phyloP scores from a whole-genome alignment of 2,888 invertebrate genomes.

The Didymodactylos carnosus region DNA sequence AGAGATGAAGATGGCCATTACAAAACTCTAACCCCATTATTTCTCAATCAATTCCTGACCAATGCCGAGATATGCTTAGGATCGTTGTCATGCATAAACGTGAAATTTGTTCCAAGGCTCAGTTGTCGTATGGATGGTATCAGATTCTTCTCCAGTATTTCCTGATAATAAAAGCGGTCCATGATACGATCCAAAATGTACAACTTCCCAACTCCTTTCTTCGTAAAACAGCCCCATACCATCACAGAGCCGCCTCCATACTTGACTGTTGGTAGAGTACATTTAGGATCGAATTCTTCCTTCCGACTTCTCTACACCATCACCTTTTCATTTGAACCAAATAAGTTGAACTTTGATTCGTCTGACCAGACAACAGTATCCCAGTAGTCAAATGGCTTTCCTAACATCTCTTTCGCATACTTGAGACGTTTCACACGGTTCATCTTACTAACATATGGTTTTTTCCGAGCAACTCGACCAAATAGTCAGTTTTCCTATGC shows the following conservation, averaged over 20 bases:
- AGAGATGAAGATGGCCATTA: not conserved
- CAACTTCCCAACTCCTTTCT: slow-evolving; percentile 13
- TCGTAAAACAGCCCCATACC: slow-evolving; percentile 10
- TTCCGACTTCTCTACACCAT: not conserved
- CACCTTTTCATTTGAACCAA: not conserved
- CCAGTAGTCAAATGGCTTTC: not conserved
- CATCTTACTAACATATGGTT: not conserved
- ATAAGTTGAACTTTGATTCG: not conserved
- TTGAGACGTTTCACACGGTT: not conserved
- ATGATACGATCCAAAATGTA: slow-evolving; percentile 12
- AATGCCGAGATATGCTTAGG: not conserved
- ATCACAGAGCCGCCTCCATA: not conserved
- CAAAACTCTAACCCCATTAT: not conserved
- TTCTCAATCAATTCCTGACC: not conserved
- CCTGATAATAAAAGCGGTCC: not conserved
- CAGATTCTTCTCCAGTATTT: not conserved
- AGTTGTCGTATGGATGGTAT: not conserved
- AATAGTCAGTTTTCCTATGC: not conserved
- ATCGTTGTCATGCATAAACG: not conserved
- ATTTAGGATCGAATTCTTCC: not conserved
- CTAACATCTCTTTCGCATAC: not conserved
- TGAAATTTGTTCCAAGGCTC: not conserved
- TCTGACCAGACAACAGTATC: not conserved
- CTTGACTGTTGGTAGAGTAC: not conserved
- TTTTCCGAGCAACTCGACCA: not conserved